phyloP scores from a whole-genome alignment of 1,140 invertebrate genomes.

The Eumeta japonica region DNA sequence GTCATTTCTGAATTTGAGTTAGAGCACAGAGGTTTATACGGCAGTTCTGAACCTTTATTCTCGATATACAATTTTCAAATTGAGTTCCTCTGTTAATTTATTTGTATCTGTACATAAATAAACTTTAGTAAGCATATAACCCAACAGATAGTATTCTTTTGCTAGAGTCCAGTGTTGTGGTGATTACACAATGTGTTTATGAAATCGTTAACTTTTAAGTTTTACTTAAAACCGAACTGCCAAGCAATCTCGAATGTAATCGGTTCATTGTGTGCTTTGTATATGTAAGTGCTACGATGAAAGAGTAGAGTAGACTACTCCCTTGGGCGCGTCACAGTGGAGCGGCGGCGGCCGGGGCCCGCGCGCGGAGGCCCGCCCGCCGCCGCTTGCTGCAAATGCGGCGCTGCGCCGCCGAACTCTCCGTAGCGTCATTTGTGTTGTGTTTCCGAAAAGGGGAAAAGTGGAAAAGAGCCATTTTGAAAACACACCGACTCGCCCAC shows the following conservation, averaged over 20 bases:
- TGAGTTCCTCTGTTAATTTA: too few species aligned
- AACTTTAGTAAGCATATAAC: too few species aligned
- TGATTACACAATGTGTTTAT: too few species aligned
- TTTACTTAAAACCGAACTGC: constrained; percentile 34
- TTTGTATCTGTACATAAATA: too few species aligned
- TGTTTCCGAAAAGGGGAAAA: constrained; percentile 66
- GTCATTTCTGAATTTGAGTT: constrained; percentile 55
- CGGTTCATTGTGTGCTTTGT: constrained; percentile 37
- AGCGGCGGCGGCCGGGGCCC: constrained; percentile 18
- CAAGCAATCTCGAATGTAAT: constrained; percentile 43
- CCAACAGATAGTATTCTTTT: too few species aligned
- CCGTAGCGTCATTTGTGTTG: constrained; percentile 65
- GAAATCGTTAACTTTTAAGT: too few species aligned
- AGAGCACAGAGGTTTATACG: constrained; percentile 31
- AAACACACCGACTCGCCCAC: constrained; percentile 63
- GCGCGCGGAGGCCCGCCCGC: constrained; percentile 7
- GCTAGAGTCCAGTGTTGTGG: too few species aligned
- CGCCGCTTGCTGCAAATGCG: constrained; percentile 40
- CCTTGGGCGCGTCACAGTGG: constrained; percentile 39
- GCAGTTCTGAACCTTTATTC: too few species aligned
- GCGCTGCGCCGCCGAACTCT: constrained; percentile 21
- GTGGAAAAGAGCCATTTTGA: constrained; percentile 70
- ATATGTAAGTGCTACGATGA: constrained; percentile 38
- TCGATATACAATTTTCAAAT: too few species aligned
- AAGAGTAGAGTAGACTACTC: constrained; percentile 41